A percentile compares a stretch with the other conserved stretches of the same genome.
Evolutionary conservation across 92 coral and sea anemone genomes (phyloP).

Genomic region (Parazoanthus swiftii): DNA sequence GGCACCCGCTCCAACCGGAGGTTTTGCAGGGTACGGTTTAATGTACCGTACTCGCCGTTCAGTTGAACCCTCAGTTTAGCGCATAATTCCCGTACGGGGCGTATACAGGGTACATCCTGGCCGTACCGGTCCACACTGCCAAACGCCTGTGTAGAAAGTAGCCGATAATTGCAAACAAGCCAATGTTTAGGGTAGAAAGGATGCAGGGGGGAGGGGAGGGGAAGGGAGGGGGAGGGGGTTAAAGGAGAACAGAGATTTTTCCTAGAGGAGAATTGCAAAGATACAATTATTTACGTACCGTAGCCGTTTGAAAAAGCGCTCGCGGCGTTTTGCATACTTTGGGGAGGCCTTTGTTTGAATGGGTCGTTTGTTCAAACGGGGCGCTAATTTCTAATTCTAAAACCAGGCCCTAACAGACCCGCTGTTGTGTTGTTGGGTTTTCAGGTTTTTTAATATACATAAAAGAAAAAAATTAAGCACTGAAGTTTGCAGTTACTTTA

Average conservation of each 20-base stretch:
- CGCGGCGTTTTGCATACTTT: no score
- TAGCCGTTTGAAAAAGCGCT: no score
- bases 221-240: not conserved
- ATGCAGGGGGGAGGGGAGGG: not conserved
- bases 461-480: no score
- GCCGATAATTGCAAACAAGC: not conserved
- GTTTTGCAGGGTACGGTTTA: constrained; percentile 78
- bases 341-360: no score
- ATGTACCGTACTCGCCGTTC: constrained; percentile 74
- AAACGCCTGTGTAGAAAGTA: constrained; percentile 50
- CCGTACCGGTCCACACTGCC: constrained; percentile 89
- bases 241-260: not conserved
- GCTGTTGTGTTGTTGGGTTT: no score
- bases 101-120: constrained; percentile 89
- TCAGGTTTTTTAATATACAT: no score
- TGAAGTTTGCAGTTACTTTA: no score
- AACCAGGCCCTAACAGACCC: no score
- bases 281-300: no score
- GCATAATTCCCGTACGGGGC: constrained; percentile 90
- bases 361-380: no score
- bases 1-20: constrained; percentile 61
- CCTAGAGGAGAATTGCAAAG: no score
- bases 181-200: not conserved
- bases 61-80: constrained; percentile 80
- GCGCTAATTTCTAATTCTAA: no score